Evolutionary conservation across 64 coral and sea anemone species (phyloP).

Genomic region (Actinia tenebrosa): DNA sequence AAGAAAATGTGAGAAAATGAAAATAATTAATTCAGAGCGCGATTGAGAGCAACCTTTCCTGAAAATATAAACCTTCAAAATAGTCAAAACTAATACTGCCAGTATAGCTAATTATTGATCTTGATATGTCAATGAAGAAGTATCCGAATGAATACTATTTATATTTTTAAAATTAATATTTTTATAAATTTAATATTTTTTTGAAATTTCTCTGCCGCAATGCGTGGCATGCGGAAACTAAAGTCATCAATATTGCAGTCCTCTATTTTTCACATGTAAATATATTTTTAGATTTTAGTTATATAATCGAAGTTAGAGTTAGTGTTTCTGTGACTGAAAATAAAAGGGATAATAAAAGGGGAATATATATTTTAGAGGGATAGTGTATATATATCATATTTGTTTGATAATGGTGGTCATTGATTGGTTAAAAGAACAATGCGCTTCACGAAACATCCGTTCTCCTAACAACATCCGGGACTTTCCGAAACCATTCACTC

Average conservation of each 20-base stretch:
- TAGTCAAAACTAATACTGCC: too few species aligned
- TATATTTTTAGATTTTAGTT: neutral
- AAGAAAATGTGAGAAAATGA: too few species aligned
- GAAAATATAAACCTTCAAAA: too few species aligned
- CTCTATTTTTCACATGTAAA: neutral
- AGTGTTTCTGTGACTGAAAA: neutral
- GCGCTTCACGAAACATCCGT: slow-evolving; percentile 26
- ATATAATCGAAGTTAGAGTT: neutral
- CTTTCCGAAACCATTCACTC: slow-evolving; percentile 6
- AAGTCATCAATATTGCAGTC: neutral
- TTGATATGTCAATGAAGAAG: too few species aligned
- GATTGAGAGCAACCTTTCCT: too few species aligned
- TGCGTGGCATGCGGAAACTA: neutral
- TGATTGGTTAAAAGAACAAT: slow-evolving; percentile 57
- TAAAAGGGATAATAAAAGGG: neutral
- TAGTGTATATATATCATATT: neutral
- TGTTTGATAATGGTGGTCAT: neutral
- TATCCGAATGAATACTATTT: too few species aligned
- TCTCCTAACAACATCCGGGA: slow-evolving; percentile 49
- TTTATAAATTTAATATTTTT: too few species aligned
- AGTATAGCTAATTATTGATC: too few species aligned
- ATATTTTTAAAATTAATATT: too few species aligned
- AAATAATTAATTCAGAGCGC: too few species aligned
- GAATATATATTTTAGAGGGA: neutral
- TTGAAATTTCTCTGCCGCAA: too few species aligned